Base-by-base conservation (phyloP, 2,888 invertebrate species). In the Macroteleia sp. region DNA sequence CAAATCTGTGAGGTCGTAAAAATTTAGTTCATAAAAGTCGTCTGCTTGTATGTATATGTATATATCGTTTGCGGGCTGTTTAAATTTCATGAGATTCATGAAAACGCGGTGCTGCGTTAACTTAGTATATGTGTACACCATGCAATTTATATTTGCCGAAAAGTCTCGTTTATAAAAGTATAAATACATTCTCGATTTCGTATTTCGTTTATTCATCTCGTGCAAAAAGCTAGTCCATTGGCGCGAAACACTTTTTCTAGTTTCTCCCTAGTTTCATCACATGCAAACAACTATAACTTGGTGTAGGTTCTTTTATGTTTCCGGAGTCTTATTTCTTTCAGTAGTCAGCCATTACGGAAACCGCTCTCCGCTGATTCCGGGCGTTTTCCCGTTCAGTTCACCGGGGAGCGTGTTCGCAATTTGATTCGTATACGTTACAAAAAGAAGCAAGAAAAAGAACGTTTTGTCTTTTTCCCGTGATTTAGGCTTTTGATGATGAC, bases 291-390 rank as follows among this genome's bases (percentile, higher is more conserved):
- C 34, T 41, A 62, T 39, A 50, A 36, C 25, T 39, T 57, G 41
- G 22, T 48, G 69, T 77, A 42, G 69, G 54, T 50, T 17, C 39
- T 54, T 57, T 85, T 85, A 82, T 85, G 84, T 85, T 86, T 86
- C 81, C 70, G 41, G 77, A 86, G 87, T 87, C 86, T 87, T 85
- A 82, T 86, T 80, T 82, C 73, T 71, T 44, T 44, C 28, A 44
- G 81, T 86, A 86, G 86, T 86, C 82, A 67, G 75, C 79, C 61
- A 48, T 76, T 77, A 74, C 28, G 19, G 22, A 10, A 39, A 48
- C 10, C 32, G 32, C 34, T 34, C 46, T 14, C 36, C 34, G 50
- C 16, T 41, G 64, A 62, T 52, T 30, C 20, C 54, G 48, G 64
- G n/a, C n/a, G n/a, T n/a, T n/a, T n/a, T n/a, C n/a, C n/a, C n/a